Conservation (phyloP, 1,140 invertebrate species). For the Pseudomyrmex dendroicus region DNA sequence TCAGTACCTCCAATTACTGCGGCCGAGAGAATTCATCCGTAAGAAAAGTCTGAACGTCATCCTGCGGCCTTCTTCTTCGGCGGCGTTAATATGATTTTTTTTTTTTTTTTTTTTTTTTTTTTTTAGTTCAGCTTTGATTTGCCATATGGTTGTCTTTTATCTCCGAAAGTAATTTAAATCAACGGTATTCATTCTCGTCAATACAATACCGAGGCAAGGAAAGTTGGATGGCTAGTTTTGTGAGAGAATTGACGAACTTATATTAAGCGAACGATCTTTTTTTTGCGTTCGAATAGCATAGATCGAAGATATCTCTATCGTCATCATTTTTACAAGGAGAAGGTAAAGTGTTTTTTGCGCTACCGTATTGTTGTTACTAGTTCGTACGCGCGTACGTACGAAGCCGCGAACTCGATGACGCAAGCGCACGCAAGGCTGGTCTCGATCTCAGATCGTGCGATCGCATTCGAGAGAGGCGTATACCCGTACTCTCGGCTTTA, state of each 20-base stretch:
- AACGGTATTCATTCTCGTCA: slow-evolving; percentile 50
- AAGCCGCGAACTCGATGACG: neutral
- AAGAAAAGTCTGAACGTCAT: slow-evolving; percentile 18
- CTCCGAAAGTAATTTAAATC: slow-evolving; percentile 27
- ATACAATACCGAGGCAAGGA: neutral
- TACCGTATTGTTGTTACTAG: slow-evolving; percentile 18
- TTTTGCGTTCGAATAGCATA: neutral
- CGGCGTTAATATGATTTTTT: neutral
- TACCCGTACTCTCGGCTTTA: slow-evolving; percentile 9
- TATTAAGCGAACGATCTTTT: neutral
- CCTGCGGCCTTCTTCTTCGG: neutral
- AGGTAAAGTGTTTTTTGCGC: slow-evolving; percentile 1
- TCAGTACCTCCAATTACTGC: neutral
- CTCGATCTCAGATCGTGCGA: slow-evolving; percentile 46
- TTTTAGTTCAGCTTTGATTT: neutral
- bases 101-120: slow-evolving; percentile 11
- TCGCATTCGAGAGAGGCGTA: slow-evolving; percentile 26
- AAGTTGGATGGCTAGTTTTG: slow-evolving; percentile 19
- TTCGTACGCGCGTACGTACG: neutral
- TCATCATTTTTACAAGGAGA: slow-evolving; percentile 11
- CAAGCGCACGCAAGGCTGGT: slow-evolving; percentile 34
- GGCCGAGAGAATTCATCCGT: neutral
- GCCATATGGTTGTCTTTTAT: slow-evolving; percentile 24
- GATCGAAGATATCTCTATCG: slow-evolving; percentile 12
- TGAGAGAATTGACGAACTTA: slow-evolving; percentile 16